Evolutionary conservation across 2,797 vertebrate species (phyloP).

Genomic region (Sebastes taczanowskii): DNA sequence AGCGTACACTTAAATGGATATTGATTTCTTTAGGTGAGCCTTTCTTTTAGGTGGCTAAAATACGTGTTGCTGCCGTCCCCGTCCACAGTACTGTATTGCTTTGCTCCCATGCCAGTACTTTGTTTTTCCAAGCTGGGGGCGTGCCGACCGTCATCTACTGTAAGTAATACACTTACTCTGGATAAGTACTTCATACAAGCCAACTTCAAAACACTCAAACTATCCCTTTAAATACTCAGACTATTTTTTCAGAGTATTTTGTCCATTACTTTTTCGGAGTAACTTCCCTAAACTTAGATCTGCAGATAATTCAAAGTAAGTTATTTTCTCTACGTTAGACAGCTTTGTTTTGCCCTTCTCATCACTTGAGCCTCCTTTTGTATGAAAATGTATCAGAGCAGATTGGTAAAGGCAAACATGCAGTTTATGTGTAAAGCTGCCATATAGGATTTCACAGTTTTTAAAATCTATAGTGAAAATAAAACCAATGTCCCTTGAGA

Average conservation of each 20-base stretch:
- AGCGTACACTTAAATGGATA: no score
- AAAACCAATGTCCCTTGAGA: slow-evolving; percentile 14
- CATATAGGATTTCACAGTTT: neutral
- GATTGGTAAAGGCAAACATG: neutral
- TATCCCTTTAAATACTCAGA: neutral
- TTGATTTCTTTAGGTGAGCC: no score
- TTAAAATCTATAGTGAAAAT: slow-evolving; percentile 1
- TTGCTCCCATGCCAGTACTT: no score
- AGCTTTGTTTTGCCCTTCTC: neutral
- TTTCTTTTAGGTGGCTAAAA: no score
- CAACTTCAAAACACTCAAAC: no score
- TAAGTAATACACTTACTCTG: no score
- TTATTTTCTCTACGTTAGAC: neutral
- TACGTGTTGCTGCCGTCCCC: no score
- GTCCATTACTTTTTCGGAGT: neutral
- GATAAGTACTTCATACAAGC: no score
- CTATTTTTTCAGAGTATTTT: neutral
- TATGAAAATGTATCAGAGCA: neutral
- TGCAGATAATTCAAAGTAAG: neutral
- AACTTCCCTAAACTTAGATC: neutral
- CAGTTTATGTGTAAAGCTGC: neutral
- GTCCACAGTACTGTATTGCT: no score
- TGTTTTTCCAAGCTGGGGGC: accelerated
- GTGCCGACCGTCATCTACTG: no score
- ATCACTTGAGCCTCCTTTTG: neutral